Base-by-base conservation (phyloP, 1,140 invertebrate species). In the Papilio polyxenes region DNA sequence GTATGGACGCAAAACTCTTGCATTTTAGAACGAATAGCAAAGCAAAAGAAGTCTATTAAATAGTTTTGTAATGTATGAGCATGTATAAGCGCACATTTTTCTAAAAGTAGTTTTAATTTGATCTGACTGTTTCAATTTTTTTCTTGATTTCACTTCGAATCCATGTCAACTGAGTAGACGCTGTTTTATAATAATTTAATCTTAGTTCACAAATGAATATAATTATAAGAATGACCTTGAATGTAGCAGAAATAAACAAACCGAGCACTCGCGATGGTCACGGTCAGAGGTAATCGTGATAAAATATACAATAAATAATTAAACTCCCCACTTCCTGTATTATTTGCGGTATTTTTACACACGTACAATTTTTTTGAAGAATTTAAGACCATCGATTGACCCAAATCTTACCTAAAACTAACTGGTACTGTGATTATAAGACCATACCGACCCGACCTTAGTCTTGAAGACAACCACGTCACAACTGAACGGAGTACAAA, bases 1-100 rank as follows among this genome's bases (percentile, higher is more conserved):
- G 92, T 94, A 88, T 75, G 53, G 11, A 6, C 62, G 62, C 13
- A 13, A 13, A 13, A 31, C 9, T 23, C 3, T 23, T 31, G 23
- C 4, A 9, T 31, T 11, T 37, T 15, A 23, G 59, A 62, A 1
- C n/a, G 20, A 62, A 9, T 65, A 23, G 3, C 11, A 72, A 17
- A 59, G 56, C 6, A 2, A n/a, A 59, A 59, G 53, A 4, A n/a
- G 7, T 17, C 17, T n/a, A 59, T n/a, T 8, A n/a, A 8, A n/a
- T 7, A 20, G n/a, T 59, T 8, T 59, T 59, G n/a, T 59, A 20
- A 17, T 44, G 40, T n/a, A 44, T 2, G 23, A 44, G 40, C 40
- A 44, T 44, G 4, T 44, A 44, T 3, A 44, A 44, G 7, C 7
- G 23, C 7, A 3, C 40, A 44, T 44, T 44, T 44, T 44, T 44